phyloP scores from a whole-genome alignment of 2,888 invertebrate genomes.

The Epirrhoe alternata region DNA sequence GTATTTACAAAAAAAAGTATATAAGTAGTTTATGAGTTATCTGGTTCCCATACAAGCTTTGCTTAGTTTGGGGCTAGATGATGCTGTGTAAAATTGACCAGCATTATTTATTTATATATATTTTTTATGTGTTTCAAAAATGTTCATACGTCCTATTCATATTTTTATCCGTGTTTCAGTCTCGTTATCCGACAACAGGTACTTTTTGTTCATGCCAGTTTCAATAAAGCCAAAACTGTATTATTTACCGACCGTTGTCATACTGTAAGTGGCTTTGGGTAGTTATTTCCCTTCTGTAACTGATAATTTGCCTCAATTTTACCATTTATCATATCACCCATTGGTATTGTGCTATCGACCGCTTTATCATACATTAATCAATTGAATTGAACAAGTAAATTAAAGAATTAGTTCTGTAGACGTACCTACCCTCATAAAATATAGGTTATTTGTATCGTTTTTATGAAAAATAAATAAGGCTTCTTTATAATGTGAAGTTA shows the following conservation, averaged over 20 bases:
- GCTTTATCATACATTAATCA: constrained; percentile 10
- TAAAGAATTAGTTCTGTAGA: neutral
- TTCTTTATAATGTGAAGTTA: no score
- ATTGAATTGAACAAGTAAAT: constrained; percentile 11
- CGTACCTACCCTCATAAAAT: neutral
- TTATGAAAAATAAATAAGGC: no score
- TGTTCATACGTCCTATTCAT: no score
- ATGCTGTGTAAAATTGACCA: no score
- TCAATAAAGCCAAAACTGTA: constrained; percentile 18
- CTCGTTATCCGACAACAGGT: neutral
- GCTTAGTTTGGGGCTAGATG: no score
- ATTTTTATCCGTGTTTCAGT: neutral
- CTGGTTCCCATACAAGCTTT: no score
- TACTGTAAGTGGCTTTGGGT: constrained; percentile 43
- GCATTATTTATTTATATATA: no score
- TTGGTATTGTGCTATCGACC: constrained; percentile 5
- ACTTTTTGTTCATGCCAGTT: neutral
- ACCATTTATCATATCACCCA: constrained; percentile 29
- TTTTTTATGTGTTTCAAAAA: no score
- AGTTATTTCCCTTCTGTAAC: constrained; percentile 21
- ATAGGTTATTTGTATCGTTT: neutral
- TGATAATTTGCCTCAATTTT: constrained; percentile 30
- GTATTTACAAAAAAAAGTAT: no score
- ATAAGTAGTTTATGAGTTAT: no score
- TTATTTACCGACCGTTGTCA: constrained; percentile 43